phyloP scores from a whole-genome alignment of 1,140 invertebrate species.

The Apis florea region DNA sequence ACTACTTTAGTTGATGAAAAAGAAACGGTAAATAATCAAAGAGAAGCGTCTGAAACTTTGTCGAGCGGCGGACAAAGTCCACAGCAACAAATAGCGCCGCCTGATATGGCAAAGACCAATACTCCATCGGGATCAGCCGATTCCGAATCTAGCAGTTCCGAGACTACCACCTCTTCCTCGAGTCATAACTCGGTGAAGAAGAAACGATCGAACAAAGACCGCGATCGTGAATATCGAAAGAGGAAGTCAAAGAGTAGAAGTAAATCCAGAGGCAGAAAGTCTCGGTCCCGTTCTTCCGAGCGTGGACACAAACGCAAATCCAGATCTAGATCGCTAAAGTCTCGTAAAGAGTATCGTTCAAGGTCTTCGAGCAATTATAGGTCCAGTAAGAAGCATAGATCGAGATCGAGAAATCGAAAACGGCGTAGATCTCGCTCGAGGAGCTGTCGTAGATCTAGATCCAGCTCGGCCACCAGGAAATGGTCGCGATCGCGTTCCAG shows the following conservation, averaged over 20 bases:
- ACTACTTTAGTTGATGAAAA: conserved; percentile 79
- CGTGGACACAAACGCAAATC: conserved; percentile 63
- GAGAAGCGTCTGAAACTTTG: conserved; percentile 75
- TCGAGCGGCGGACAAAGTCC: conserved; percentile 74
- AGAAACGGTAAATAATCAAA: conserved; percentile 79
- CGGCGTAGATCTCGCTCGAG: conserved; percentile 68
- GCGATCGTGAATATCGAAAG: conserved; percentile 60
- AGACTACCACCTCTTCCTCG: conserved; percentile 63
- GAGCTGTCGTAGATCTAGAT: conserved; percentile 61
- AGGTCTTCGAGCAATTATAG: conserved; percentile 71
- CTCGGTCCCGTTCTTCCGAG: conserved; percentile 72
- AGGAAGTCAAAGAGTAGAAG: conserved; percentile 70
- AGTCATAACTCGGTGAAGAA: conserved; percentile 57
- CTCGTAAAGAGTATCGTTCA: conserved; percentile 68
- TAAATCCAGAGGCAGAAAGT: conserved; percentile 68
- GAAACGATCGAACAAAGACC: conserved; percentile 49
- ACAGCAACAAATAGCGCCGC: conserved; percentile 62
- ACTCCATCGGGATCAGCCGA: conserved; percentile 67
- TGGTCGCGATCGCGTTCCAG: conserved; percentile 70
- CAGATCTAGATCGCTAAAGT: conserved; percentile 69
- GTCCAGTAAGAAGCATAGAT: conserved; percentile 65
- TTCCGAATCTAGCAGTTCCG: conserved; percentile 68
- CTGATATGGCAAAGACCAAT: conserved; percentile 62
- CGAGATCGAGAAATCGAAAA: conserved; percentile 65
- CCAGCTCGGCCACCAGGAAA: conserved; percentile 56